These are phyloP conservation scores for Pristis pectinata DNA, from an alignment of 2,797 vertebrate genomes.

Conservation along the genomic window DNA sequence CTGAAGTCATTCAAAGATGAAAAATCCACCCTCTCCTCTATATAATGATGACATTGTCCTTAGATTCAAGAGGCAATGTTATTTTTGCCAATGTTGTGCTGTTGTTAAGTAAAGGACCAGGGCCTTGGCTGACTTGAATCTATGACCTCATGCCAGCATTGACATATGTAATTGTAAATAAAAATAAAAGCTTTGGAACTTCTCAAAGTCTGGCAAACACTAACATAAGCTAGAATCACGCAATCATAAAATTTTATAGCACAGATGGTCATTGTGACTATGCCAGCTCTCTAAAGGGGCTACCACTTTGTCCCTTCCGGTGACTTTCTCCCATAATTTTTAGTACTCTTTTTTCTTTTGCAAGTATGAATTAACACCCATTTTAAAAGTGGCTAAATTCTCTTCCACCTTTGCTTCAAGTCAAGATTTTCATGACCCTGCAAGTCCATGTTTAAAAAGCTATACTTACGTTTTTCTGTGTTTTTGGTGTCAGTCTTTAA, in stretches of 20 bases:
- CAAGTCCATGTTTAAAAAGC: not conserved
- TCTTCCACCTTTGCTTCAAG: not conserved
- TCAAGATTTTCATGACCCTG: not conserved
- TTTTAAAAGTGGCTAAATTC: not conserved
- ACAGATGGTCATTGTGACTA: not conserved
- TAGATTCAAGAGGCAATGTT: not conserved
- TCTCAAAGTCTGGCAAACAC: not conserved
- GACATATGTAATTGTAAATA: conserved; percentile 2
- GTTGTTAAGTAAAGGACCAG: conserved; percentile 21
- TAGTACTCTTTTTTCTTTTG: not conserved
- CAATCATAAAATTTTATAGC: not conserved
- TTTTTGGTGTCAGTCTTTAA: not conserved
- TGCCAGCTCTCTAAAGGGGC: not conserved
- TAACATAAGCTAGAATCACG: conserved; percentile 2
- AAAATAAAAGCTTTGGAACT: not conserved
- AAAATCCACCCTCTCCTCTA: too few species aligned
- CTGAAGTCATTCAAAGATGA: too few species aligned
- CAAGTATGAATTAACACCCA: not conserved
- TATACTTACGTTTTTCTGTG: not conserved
- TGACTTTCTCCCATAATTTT: not conserved
- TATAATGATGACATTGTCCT: not conserved
- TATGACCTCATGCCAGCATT: conserved; percentile 23
- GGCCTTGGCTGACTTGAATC: conserved; percentile 5
- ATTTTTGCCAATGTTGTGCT: conserved; percentile 18
- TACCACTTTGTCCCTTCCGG: not conserved